Conservation (phyloP, 2,113 vertebrate genomes). For the Megalops atlanticus region DNA sequence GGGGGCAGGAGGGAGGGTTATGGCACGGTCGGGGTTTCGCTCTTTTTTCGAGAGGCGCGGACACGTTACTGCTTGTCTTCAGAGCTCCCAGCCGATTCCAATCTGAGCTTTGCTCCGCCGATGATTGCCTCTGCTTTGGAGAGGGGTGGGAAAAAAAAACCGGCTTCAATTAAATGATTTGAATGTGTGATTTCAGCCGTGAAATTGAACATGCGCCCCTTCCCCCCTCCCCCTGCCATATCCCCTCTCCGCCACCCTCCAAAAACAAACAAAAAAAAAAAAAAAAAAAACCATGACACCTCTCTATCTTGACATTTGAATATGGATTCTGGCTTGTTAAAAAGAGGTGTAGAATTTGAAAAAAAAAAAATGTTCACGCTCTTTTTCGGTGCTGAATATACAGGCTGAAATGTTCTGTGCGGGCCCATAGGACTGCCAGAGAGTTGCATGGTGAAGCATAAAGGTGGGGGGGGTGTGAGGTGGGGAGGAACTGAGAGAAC, state of each 20-base stretch:
- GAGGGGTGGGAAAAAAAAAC: not conserved
- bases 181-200: not conserved
- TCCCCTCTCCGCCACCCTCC: too few species aligned
- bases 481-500: not conserved
- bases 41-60: too few species aligned
- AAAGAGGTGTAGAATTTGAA: not conserved
- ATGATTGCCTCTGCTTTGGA: too few species aligned
- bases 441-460: not conserved
- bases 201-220: not conserved
- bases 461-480: not conserved
- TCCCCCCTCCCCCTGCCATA: not conserved
- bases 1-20: not conserved
- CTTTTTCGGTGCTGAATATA: not conserved
- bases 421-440: not conserved
- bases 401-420: not conserved
- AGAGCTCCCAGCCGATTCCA: not conserved
- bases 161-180: constrained; percentile 2
- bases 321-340: not conserved
- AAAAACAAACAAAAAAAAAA: too few species aligned
- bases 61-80: not conserved
- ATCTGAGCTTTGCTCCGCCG: too few species aligned
- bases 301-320: not conserved
- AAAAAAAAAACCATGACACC: not conserved
- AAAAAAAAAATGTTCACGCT: not conserved
- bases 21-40: not conserved